These are phyloP conservation scores for Nycteola revayana DNA, from an alignment of 2,888 invertebrate genomes.

Conservation along the genomic window DNA sequence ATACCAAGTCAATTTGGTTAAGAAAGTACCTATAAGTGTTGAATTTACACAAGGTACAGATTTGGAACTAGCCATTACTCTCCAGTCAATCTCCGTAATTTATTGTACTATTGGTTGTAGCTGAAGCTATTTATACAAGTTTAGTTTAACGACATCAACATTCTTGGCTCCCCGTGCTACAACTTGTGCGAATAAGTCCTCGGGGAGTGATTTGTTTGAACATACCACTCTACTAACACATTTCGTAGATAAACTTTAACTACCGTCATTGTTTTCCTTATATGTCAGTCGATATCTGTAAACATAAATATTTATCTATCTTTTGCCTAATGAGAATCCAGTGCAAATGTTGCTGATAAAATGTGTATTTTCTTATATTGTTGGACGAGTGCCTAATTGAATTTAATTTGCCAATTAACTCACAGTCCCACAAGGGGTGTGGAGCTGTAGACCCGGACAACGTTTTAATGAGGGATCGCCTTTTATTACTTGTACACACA, in stretches of 20 bases:
- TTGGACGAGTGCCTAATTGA: conserved; percentile 35
- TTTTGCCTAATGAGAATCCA: too few species aligned
- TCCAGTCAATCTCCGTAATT: too few species aligned
- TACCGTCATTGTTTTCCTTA: background rate
- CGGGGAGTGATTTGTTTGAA: conserved; percentile 10
- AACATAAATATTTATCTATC: background rate
- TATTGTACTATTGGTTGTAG: too few species aligned
- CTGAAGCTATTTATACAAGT: too few species aligned
- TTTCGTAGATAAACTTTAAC: conserved; percentile 1
- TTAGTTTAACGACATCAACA: conserved; percentile 3
- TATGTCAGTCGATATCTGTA: background rate
- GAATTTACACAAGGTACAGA: too few species aligned
- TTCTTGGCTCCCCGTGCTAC: conserved; percentile 5
- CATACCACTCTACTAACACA: conserved; percentile 1
- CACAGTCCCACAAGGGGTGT: conserved; percentile 36
- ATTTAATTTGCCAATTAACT: conserved; percentile 51
- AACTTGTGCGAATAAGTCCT: conserved; percentile 9
- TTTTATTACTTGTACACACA: conserved; percentile 26
- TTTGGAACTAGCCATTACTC: too few species aligned
- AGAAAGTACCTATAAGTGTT: too few species aligned
- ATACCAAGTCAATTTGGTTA: too few species aligned
- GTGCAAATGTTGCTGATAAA: too few species aligned
- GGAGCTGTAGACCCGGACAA: conserved; percentile 26
- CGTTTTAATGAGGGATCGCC: conserved; percentile 21
- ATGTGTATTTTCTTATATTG: background rate